Evolutionary conservation across 2,113 vertebrate species (phyloP), one percentile per base, ranked within the genome.

Genomic region (Hymenochirus boettgeri): DNA sequence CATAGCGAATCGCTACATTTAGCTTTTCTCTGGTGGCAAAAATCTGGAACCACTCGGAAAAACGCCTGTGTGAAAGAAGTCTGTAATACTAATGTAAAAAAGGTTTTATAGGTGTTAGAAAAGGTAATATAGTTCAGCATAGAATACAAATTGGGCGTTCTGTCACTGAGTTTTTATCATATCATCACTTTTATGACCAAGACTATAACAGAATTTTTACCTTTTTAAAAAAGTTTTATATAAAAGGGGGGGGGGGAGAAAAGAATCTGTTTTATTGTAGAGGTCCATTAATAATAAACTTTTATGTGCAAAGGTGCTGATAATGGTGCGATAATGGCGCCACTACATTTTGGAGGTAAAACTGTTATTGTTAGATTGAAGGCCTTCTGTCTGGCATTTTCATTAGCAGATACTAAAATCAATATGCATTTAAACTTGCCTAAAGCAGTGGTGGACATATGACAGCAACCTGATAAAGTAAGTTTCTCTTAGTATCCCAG

Each of bases 341-440:
- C 27, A 46, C 53, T 57, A 12, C 15, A 25, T 9, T 29, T 31
- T 21, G 48, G 42, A 51, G 15, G 31, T n/a, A 47, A 35, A 52
- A 42, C 48, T 22, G 47, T 24, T 31, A 53, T 29, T n/a, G 47
- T 69, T 39, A 60, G 56, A 51, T 45, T 42, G 45, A n/a, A n/a
- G n/a, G 31, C 19, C 45, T 60, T 17, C 51, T 17, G 18, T 69
- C 65, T 60, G 56, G 24, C 47, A 69, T 52, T 67, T 67, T 67
- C 64, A 67, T 67, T 69, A 60, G 33, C 37, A 69, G 33, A 60
- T 31, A 60, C 47, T 53, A 45, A 45, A 69, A 60, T 69, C 65
- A 69, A 69, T 69, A 60, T 15, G 19, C 50, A 60, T 69, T 60
- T n/a, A 60, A 59, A 59, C 51, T 15, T 33, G 51, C 42, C 47